Base-by-base conservation (phyloP, 1,140 invertebrate species). In the Galleria mellonella region DNA sequence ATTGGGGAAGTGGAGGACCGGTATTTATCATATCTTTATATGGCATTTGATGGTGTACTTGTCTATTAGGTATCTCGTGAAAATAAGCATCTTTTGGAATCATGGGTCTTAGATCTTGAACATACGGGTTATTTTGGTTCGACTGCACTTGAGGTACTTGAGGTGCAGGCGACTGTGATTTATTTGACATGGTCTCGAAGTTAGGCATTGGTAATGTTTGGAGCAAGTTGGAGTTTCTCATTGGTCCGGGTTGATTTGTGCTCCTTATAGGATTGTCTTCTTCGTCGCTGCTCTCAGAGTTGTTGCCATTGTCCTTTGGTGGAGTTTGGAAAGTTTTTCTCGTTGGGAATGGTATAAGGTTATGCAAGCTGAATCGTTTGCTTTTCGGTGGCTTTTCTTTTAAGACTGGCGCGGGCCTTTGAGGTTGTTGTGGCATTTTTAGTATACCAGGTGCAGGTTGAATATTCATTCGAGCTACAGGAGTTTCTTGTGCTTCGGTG, bases 21-120 rank as follows among this genome's bases (percentile, higher is more conserved):
- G 65, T 74, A 12, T 82, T 73, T 13, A 60, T 52, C 47, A 72
- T 59, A 2, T 73, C 62, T 31, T 61, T 60, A 36, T 78, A 84
- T 0, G 72, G 74, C 68, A 77, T 67, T 47, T 77, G 79, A 35
- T 81, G 75, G 40, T 77, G 70, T 5, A 70, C 51, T 32, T 73
- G 75, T 53, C 74, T 62, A 60, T 89, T 88, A 0, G 88, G 86
- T 41, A 89, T 83, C 27, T 89, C 88, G 45, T 89, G 88, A 50
- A 89, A 89, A 56, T 89, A 89, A 2, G 89, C 89, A 65, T 89
- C 88, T 77, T 89, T 89, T 9, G 89, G 89, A 40, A 89, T 86
- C 62, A 75, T 71, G n/a, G 57, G 28, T n/a, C 73, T 51, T 38
- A 72, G 45, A 23, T 82, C 73, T 30, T 69, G 64, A 29, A 60